Base-by-base conservation (phyloP, 2,888 invertebrate genomes). In the Aplocera efformata region DNA sequence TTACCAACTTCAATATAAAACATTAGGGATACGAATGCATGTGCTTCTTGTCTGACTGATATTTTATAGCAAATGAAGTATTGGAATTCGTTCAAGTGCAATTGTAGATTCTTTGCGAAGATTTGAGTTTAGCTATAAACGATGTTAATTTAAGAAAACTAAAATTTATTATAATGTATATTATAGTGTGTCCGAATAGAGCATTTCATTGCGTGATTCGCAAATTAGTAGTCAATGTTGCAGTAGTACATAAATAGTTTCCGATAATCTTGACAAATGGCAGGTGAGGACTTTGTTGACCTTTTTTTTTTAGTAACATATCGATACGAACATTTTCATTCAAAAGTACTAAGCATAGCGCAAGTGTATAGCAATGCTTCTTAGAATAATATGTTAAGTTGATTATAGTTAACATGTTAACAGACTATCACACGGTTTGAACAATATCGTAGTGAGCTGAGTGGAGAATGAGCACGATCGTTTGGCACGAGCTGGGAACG, bases 401-500 rank as follows among this genome's bases (percentile, higher is more conserved):
- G 59, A 53, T 63, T 66, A 60, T 60, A 61, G 62, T 67, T 70
- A 61, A 67, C 67, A 64, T 59, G 67, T 61, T 67, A 67, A 61
- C 64, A 45, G 45, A 37, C 32, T 44, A 43, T 66, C 65, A 48
- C 63, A 61, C 60, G 56, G 57, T 65, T 67, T 71, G 68, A 75
- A 72, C 71, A 73, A 69, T 72, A 71, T 67, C 60, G 36, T 65
- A 58, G 58, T 49, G 50, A 58, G 60, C 61, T 60, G 64, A 66
- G 59, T 63, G 45, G 58, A 60, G 67, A 71, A 77, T 70, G 71
- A 73, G 69, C 72, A 68, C 67, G 75, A 71, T 78, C 74, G 69
- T 72, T 73, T 79, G 77, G 73, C 75, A 72, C 72, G 72, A 67
- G 67, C 65, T 65, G 61, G 63, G 66, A 66, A 63, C 63, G 60